Evolutionary conservation across 2,888 invertebrate genomes (phyloP).

Genomic region (Latheticus oryzae): DNA sequence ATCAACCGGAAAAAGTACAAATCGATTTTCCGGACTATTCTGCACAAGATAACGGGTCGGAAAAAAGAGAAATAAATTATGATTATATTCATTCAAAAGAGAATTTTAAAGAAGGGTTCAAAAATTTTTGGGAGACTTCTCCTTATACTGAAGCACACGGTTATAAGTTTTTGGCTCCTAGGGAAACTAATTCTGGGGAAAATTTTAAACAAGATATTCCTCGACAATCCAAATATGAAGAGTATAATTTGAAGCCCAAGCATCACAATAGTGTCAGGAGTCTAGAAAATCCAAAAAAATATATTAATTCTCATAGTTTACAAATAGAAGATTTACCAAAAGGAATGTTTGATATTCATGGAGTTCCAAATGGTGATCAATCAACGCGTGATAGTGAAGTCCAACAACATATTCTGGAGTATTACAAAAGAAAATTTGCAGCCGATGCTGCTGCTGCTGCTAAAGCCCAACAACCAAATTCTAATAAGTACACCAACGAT

Average conservation of each 20-base stretch:
- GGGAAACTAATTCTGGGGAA: constrained; percentile 30
- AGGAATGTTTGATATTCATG: constrained; percentile 12
- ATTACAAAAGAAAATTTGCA: constrained; percentile 53
- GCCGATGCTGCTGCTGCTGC: constrained; percentile 47
- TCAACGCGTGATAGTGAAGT: constrained; percentile 16
- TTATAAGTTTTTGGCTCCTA: constrained; percentile 55
- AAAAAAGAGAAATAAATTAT: constrained; percentile 41
- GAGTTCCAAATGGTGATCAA: constrained; percentile 2
- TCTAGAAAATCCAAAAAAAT: constrained; percentile 35
- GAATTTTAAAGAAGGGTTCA: constrained; percentile 51
- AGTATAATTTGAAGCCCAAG: constrained; percentile 44
- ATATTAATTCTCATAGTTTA: constrained; percentile 21
- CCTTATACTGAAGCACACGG: constrained; percentile 52
- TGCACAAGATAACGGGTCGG: constrained; percentile 8
- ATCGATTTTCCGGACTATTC: constrained; percentile 55
- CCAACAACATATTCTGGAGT: constrained; percentile 49
- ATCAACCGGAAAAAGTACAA: constrained; percentile 47
- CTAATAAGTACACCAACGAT: neutral
- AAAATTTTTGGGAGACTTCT: constrained; percentile 51
- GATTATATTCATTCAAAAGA: constrained; percentile 44
- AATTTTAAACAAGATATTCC: constrained; percentile 28
- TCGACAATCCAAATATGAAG: constrained; percentile 47
- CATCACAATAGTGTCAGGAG: constrained; percentile 46
- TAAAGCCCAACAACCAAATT: neutral
- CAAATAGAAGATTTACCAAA: constrained; percentile 15